Conservation (phyloP, 2,888 invertebrate species). For the Bombylius major region DNA sequence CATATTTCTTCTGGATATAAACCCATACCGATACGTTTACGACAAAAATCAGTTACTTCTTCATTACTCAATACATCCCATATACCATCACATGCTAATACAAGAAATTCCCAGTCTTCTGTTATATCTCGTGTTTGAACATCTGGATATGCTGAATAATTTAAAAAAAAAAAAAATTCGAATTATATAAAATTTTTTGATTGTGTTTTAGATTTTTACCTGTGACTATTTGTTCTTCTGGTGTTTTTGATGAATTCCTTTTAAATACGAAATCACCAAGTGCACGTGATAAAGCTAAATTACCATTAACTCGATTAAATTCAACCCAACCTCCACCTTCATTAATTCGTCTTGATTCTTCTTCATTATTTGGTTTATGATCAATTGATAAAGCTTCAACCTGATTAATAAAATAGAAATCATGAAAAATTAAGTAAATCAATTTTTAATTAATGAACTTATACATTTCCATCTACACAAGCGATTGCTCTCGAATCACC, state of each 20-base stretch:
- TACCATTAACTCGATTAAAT: conserved; percentile 95
- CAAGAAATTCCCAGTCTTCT: conserved; percentile 90
- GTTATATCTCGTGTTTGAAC: conserved; percentile 68
- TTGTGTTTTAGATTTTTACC: conserved; percentile 41
- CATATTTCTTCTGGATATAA: conserved; percentile 91
- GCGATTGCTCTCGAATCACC: conserved; percentile 95
- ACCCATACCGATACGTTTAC: conserved; percentile 64
- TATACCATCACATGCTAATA: conserved; percentile 96
- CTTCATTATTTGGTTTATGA: conserved; percentile 89
- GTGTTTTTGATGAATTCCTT: conserved; percentile 66
- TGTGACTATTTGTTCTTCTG: conserved; percentile 95
- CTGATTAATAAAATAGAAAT: conserved; percentile 19
- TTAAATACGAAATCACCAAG: conserved; percentile 97
- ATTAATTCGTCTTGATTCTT: conserved; percentile 75
- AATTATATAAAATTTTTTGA: neutral
- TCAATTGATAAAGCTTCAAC: conserved; percentile 70
- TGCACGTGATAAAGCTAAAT: conserved; percentile 89
- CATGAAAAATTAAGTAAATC: neutral
- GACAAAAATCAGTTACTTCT: conserved; percentile 85
- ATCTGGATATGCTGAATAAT: conserved; percentile 76
- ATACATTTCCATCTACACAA: conserved; percentile 63
- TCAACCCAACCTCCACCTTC: conserved; percentile 97
- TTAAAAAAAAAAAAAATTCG: neutral
- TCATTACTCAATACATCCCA: conserved; percentile 97
- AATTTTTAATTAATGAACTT: no score